Evolutionary conservation across 2,888 invertebrate species (phyloP).

Genomic region (Helicoverpa assulta): DNA sequence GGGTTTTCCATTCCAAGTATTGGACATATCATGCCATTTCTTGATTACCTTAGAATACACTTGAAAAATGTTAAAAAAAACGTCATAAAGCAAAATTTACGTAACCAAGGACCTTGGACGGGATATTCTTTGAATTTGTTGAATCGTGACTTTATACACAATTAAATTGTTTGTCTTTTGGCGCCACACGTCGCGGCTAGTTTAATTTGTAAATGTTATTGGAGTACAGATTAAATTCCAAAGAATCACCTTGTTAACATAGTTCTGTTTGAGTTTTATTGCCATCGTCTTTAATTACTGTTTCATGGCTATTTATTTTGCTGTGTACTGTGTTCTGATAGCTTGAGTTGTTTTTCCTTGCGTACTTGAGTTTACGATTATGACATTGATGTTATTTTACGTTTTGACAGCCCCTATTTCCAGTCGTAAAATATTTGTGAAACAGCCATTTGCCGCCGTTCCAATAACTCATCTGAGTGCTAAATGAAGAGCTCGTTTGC

Average conservation of each 20-base stretch:
- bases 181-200: constrained; percentile 84
- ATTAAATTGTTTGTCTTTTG: constrained; percentile 83
- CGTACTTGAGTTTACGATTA: constrained; percentile 36
- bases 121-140: constrained; percentile 71
- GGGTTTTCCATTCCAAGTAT: constrained; percentile 11
- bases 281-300: constrained; percentile 68
- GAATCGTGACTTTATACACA: constrained; percentile 85
- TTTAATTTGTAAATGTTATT: constrained; percentile 81
- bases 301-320: constrained; percentile 73
- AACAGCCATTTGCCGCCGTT: constrained; percentile 33
- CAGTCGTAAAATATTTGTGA: constrained; percentile 44
- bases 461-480: constrained; percentile 53
- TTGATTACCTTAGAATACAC: constrained; percentile 24
- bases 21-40: not conserved
- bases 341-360: constrained; percentile 58
- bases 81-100: constrained; percentile 46
- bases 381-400: constrained; percentile 32
- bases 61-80: constrained; percentile 52
- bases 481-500: constrained; percentile 67
- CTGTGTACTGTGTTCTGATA: constrained; percentile 58
- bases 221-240: constrained; percentile 76
- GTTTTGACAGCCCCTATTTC: constrained; percentile 38
- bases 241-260: constrained; percentile 72
- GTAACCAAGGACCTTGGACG: constrained; percentile 56
- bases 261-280: constrained; percentile 67